These are phyloP conservation scores for Aplocera efformata DNA, from an alignment of 2,888 invertebrate species.

Conservation along the genomic window DNA sequence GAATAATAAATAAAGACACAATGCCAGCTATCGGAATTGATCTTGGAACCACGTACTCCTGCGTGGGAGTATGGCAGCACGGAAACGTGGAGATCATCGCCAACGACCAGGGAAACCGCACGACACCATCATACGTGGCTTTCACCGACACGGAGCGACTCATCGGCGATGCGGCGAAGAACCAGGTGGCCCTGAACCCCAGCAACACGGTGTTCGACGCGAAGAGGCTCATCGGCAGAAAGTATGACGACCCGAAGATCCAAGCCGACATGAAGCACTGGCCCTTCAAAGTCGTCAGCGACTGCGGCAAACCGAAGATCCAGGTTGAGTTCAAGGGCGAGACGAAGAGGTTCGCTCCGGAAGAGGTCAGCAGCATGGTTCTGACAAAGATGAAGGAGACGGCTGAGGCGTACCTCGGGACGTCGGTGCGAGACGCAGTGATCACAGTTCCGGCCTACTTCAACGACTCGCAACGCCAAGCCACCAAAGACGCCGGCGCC, in stretches of 20 bases:
- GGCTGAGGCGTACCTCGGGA: conserved; percentile 86
- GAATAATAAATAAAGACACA: conserved; percentile 35
- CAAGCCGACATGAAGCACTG: conserved; percentile 91
- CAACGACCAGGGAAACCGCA: conserved; percentile 85
- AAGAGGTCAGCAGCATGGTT: conserved; percentile 88
- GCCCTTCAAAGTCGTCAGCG: conserved; percentile 88
- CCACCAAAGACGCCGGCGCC: conserved; percentile 93
- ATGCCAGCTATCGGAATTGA: conserved; percentile 80
- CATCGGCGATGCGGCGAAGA: conserved; percentile 86
- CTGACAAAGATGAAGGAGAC: conserved; percentile 91
- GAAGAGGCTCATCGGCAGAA: conserved; percentile 90
- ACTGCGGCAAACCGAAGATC: conserved; percentile 84
- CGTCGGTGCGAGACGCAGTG: conserved; percentile 84
- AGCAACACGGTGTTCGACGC: conserved; percentile 87
- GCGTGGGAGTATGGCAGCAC: conserved; percentile 79
- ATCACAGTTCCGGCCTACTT: conserved; percentile 91
- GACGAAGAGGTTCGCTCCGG: conserved; percentile 83
- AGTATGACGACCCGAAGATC: conserved; percentile 85
- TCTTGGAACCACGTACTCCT: conserved; percentile 80
- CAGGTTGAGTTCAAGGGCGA: conserved; percentile 84
- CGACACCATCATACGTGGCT: conserved; percentile 87
- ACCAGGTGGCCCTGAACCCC: conserved; percentile 87
- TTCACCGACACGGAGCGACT: conserved; percentile 85
- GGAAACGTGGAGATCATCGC: conserved; percentile 88
- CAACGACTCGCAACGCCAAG: conserved; percentile 88